Conservation (phyloP, 1,140 invertebrate species). For the Apis mellifera region Amel_HAv3.1 CM009935.2:7172501-7173000, state of each 20-base stretch:
- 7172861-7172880: not conserved
- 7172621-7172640: slow-evolving; percentile 33
- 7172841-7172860: not conserved
- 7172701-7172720: slow-evolving; percentile 5
- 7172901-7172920: slow-evolving; percentile 21
- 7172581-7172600: not conserved
- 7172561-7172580: slow-evolving; percentile 4
- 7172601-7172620: not conserved
- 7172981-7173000: not conserved
- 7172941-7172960: not conserved
- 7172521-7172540: not conserved
- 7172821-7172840: not conserved
- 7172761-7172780: slow-evolving; percentile 23
- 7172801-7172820: slow-evolving; percentile 32
- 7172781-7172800: slow-evolving; percentile 38
- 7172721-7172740: not conserved
- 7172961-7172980: not conserved
- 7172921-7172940: slow-evolving; percentile 33
- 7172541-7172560: not conserved
- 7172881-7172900: slow-evolving; percentile 3
- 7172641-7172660: not conserved
- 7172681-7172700: not conserved
- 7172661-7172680: slow-evolving; percentile 1
- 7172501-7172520: too few relatives aligned
- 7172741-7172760: slow-evolving; percentile 16